phyloP scores from a whole-genome alignment of 2,888 invertebrate genomes.

The Stenodera caucasica region DNA sequence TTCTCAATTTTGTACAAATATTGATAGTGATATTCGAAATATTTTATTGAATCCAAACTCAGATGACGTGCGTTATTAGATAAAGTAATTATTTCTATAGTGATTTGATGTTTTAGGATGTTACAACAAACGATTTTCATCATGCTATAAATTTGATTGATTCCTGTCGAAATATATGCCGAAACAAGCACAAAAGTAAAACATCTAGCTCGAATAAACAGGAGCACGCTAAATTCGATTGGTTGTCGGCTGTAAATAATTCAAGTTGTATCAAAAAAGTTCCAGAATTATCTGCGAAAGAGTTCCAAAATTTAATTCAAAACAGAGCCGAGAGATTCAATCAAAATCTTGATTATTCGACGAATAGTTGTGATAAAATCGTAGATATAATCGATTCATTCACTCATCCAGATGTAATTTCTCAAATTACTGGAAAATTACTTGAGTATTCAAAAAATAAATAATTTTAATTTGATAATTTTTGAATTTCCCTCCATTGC shows the following conservation, averaged over 20 bases:
- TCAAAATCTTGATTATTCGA: background rate
- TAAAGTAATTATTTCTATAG: background rate
- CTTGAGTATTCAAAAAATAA: constrained; percentile 18
- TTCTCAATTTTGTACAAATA: constrained; percentile 62
- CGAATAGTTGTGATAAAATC: constrained; percentile 44
- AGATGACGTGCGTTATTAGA: constrained; percentile 48
- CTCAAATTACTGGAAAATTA: constrained; percentile 51
- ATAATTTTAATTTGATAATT: background rate
- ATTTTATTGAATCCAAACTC: constrained; percentile 71
- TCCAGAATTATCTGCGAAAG: constrained; percentile 31
- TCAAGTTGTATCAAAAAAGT: constrained; percentile 32
- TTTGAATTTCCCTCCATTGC: background rate
- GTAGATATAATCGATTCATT: constrained; percentile 65
- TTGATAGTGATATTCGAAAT: constrained; percentile 57
- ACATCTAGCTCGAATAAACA: constrained; percentile 5
- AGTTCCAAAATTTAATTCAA: constrained; percentile 40
- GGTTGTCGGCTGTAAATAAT: constrained; percentile 20
- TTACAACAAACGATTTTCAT: constrained; percentile 18
- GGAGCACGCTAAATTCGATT: constrained; percentile 4
- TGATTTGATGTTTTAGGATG: constrained; percentile 28
- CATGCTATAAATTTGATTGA: constrained; percentile 30
- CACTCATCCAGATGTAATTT: constrained; percentile 65
- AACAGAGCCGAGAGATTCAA: constrained; percentile 39
- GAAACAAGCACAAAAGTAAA: constrained; percentile 11
- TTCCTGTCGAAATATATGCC: constrained; percentile 27